phyloP scores from a whole-genome alignment of 2,113 vertebrate species.

The Naja naja region DNA sequence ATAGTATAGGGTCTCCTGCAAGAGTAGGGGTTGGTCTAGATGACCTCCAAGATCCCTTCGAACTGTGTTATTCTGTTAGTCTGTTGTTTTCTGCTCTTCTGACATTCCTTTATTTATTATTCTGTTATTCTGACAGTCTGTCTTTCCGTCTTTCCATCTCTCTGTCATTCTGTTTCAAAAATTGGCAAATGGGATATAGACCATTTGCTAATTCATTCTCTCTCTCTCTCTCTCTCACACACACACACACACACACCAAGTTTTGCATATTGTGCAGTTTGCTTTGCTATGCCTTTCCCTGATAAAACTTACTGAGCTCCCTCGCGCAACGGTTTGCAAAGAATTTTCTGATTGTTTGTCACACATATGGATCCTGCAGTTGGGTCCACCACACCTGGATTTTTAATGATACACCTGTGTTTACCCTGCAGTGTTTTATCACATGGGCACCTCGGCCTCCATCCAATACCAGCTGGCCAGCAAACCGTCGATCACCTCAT shows the following conservation, averaged over 20 bases:
- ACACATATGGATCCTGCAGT: background rate
- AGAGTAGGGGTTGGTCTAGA: no score
- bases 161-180: background rate
- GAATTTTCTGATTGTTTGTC: background rate
- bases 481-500: background rate
- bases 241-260: background rate
- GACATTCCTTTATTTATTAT: no score
- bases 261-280: background rate
- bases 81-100: no score
- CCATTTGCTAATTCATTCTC: background rate
- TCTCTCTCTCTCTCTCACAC: background rate
- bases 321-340: background rate
- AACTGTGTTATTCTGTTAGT: no score
- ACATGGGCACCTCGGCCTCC: background rate
- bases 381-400: no score
- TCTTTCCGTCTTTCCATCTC: no score
- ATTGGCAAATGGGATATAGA: background rate
- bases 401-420: background rate
- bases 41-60: no score
- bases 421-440: background rate
- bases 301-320: background rate
- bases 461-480: background rate
- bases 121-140: no score
- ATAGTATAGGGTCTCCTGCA: no score
- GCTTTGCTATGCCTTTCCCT: background rate